A percentile compares a stretch with the other conserved stretches of the same genome.
These are phyloP conservation scores for Austrofundulus limnaeus DNA, from an alignment of 2,113 vertebrate species.

Conservation along the genomic window DNA sequence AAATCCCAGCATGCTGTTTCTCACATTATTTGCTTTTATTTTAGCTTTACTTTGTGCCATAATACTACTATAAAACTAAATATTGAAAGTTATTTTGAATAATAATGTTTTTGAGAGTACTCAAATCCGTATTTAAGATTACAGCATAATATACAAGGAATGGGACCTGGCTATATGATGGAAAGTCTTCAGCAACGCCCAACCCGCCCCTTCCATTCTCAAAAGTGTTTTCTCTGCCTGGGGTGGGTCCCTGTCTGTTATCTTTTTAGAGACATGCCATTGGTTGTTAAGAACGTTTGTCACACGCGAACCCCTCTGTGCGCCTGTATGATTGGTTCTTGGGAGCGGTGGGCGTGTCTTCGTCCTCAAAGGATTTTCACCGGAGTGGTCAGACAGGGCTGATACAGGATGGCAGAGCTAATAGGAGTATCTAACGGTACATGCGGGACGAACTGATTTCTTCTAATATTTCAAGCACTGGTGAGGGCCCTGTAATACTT, in stretches of 20 bases:
- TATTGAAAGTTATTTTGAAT: too few species aligned
- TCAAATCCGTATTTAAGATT: conserved; percentile 25
- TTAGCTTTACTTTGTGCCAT: conserved; percentile 30
- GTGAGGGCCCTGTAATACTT: conserved; percentile 67
- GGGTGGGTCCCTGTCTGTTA: conserved; percentile 53
- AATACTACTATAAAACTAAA: too few species aligned
- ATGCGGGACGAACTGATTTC: conserved; percentile 71
- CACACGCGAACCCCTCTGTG: conserved; percentile 28
- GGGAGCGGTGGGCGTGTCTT: conserved; percentile 22
- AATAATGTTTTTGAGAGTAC: conserved; percentile 6
- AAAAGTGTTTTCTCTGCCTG: not conserved
- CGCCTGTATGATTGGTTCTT: conserved; percentile 56
- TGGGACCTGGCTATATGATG: conserved; percentile 20
- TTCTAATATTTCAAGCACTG: conserved; percentile 61
- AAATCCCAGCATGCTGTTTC: not conserved
- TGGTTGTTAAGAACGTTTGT: conserved; percentile 29
- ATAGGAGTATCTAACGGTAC: conserved; percentile 73
- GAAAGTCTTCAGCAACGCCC: conserved; percentile 57
- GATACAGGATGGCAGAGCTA: conserved; percentile 76
- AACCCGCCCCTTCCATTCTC: conserved; percentile 45
- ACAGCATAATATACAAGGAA: conserved; percentile 9
- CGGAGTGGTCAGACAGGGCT: conserved; percentile 57
- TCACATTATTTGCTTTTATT: not conserved
- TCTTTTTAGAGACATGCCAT: conserved; percentile 1
- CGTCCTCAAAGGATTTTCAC: conserved; percentile 51